A percentile compares a stretch with the other conserved stretches of the same genome.
Evolutionary conservation across 2,888 invertebrate genomes (phyloP).

Genomic region (Myopa testacea): DNA sequence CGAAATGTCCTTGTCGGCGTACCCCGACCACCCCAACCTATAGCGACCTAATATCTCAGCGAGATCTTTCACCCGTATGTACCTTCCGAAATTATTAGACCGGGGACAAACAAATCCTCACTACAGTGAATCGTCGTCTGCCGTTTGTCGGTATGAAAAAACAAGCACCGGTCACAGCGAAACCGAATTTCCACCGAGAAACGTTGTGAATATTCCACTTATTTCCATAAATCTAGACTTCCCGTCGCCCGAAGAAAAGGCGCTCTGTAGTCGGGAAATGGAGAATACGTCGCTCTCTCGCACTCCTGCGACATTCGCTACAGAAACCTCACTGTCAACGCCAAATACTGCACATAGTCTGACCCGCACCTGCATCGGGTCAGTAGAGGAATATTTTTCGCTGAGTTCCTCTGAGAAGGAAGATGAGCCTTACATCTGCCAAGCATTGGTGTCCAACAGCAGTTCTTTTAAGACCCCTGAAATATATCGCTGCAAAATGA

Average conservation of each 20-base stretch:
- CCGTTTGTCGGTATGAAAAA: background rate
- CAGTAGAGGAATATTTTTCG: slow-evolving; percentile 41
- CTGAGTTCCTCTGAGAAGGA: slow-evolving; percentile 39
- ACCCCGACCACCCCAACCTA: background rate
- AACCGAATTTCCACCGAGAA: background rate
- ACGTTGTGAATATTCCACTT: background rate
- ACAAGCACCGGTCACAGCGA: background rate
- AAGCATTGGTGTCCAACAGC: background rate
- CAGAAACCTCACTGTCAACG: slow-evolving; percentile 21
- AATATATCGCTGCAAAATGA: background rate
- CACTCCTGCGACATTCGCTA: slow-evolving; percentile 34
- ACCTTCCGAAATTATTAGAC: background rate
- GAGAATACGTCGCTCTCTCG: slow-evolving; percentile 14
- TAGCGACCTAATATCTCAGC: background rate
- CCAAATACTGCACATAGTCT: background rate
- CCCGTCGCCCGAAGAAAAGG: background rate
- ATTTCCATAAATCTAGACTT: background rate
- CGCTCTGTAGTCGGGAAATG: background rate
- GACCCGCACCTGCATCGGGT: background rate
- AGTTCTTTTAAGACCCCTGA: slow-evolving; percentile 16
- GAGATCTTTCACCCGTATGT: background rate
- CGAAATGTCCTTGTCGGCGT: background rate
- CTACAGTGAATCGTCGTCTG: too few species aligned
- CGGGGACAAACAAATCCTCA: background rate
- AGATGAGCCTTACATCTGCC: background rate